Conservation (phyloP, 2,113 vertebrate species). For the Pyxicephalus adspersus region DNA sequence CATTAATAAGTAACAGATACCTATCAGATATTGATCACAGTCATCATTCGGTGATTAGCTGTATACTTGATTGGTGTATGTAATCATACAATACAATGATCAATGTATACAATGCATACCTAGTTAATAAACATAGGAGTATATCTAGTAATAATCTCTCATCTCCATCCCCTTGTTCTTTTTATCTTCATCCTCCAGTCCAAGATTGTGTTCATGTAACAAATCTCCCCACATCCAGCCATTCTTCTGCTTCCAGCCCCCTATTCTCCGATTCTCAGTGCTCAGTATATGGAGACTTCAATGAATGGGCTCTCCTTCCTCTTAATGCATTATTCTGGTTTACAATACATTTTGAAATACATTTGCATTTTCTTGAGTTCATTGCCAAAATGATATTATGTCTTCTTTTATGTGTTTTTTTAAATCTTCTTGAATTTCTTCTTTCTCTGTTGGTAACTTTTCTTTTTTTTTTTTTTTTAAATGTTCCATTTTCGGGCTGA, state of each 20-base stretch:
- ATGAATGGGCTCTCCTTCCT: neutral
- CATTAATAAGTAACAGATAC: too few relatives aligned
- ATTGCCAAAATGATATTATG: slow-evolving; percentile 19
- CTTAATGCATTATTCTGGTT: slow-evolving; percentile 9
- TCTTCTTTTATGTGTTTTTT: neutral
- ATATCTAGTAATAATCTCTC: too few relatives aligned
- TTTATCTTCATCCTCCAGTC: too few relatives aligned
- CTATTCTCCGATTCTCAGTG: neutral
- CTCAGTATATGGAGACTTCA: neutral
- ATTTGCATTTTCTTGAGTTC: slow-evolving; percentile 17
- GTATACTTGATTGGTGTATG: too few relatives aligned
- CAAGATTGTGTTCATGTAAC: neutral
- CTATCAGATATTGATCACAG: too few relatives aligned
- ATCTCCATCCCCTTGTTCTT: too few relatives aligned
- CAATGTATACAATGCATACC: too few relatives aligned
- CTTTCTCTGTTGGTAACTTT: slow-evolving; percentile 30
- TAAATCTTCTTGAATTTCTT: slow-evolving; percentile 32
- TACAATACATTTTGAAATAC: neutral
- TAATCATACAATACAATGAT: too few relatives aligned
- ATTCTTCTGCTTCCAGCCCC: neutral
- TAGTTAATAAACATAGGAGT: too few relatives aligned
- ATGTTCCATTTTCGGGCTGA: slow-evolving; percentile 30
- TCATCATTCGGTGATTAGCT: too few relatives aligned
- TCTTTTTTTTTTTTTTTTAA: slow-evolving; percentile 2
- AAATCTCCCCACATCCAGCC: neutral